Conservation (phyloP, 2,888 invertebrate genomes). For the Drosophila robusta region DNA sequence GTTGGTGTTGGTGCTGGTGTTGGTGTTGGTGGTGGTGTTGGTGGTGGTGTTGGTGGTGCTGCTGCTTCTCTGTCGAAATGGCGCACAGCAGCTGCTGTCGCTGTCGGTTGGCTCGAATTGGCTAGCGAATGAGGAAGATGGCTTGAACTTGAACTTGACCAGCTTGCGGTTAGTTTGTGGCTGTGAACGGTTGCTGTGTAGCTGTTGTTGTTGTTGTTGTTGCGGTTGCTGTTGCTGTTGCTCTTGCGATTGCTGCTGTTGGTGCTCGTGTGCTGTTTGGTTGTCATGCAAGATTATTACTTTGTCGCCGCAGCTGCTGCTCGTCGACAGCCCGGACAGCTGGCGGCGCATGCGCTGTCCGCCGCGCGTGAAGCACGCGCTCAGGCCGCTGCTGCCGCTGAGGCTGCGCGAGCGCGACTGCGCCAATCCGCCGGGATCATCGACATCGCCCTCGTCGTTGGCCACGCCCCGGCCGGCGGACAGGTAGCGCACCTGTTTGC, state of each 20-base stretch:
- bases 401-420: background rate
- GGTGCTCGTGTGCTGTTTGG: constrained; percentile 41
- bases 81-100: constrained; percentile 41
- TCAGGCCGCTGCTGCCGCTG: constrained; percentile 9
- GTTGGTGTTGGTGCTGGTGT: constrained; percentile 24
- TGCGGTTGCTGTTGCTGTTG: constrained; percentile 24
- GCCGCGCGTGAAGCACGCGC: constrained; percentile 14
- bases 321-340: constrained; percentile 65
- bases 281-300: constrained; percentile 80
- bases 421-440: constrained; percentile 43
- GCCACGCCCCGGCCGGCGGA: constrained; percentile 30
- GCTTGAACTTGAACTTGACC: constrained; percentile 40
- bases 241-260: constrained; percentile 22
- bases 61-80: constrained; percentile 30
- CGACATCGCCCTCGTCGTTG: constrained; percentile 34
- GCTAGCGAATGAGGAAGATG: constrained; percentile 34
- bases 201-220: constrained; percentile 21
- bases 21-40: constrained; percentile 6
- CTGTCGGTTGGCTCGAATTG: constrained; percentile 16
- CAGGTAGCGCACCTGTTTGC: constrained; percentile 66
- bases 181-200: constrained; percentile 8
- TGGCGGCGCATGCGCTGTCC: constrained; percentile 67
- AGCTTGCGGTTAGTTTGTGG: constrained; percentile 40
- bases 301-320: constrained; percentile 79
- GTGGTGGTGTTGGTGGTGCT: constrained; percentile 35